A percentile compares a stretch with the other conserved stretches of the same genome.
Evolutionary conservation across 2,888 invertebrate genomes (phyloP).

Genomic region (Oligia strigilis): DNA sequence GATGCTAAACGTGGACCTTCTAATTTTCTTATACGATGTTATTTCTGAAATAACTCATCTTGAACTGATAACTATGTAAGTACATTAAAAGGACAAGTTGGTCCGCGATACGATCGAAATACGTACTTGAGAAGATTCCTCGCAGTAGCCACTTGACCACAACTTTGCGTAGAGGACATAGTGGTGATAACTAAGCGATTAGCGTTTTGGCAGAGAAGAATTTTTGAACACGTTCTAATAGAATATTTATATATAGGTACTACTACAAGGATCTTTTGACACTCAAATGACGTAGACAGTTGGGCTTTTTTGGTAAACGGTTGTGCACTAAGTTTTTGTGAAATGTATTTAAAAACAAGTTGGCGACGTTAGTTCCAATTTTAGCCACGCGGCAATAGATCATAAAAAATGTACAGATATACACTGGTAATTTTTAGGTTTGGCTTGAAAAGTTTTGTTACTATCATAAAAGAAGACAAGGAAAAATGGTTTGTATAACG

Average conservation of each 20-base stretch:
- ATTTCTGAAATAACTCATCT: constrained; percentile 38
- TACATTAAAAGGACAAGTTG: constrained; percentile 55
- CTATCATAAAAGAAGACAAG: background rate
- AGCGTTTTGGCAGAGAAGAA: background rate
- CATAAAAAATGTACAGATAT: background rate
- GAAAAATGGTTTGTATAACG: background rate
- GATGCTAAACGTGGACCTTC: constrained; percentile 1
- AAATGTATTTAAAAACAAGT: background rate
- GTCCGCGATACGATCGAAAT: constrained; percentile 33
- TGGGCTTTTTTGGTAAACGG: background rate
- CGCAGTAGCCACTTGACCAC: constrained; percentile 45
- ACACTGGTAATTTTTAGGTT: too few relatives aligned
- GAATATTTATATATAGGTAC: background rate
- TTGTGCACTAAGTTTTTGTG: background rate
- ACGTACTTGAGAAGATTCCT: constrained; percentile 29
- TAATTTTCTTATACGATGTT: background rate
- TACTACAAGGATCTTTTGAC: background rate
- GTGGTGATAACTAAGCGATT: constrained; percentile 20
- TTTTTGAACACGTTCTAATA: background rate
- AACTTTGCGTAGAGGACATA: background rate
- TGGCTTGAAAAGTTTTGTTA: background rate
- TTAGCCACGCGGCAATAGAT: too few relatives aligned
- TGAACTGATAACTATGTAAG: constrained; percentile 56
- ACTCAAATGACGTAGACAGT: background rate
- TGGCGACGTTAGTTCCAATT: background rate